A percentile compares a stretch with the other conserved stretches of the same genome.
These are phyloP conservation scores for Rhinopomastus cyanomelas DNA, from an alignment of 2,113 vertebrate genomes.

Conservation along the genomic window DNA sequence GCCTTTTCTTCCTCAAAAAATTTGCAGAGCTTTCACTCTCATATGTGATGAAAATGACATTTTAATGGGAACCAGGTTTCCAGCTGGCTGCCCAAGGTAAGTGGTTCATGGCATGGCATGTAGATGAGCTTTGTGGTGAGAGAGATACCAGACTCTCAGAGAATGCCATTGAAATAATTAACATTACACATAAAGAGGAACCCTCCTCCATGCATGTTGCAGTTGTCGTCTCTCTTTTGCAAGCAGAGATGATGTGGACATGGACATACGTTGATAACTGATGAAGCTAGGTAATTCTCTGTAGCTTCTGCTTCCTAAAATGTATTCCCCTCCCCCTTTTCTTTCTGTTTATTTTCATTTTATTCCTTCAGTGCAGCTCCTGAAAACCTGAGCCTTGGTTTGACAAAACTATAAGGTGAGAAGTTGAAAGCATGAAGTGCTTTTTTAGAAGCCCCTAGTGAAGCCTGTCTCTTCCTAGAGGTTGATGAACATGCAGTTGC, in stretches of 20 bases:
- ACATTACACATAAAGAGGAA: neutral
- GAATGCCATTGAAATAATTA: neutral
- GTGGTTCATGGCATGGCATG: neutral
- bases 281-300: neutral
- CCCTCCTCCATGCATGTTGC: neutral
- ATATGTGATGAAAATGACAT: neutral
- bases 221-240: neutral
- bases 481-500: neutral
- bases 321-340: no score
- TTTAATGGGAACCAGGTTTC: neutral
- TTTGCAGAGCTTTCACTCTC: neutral
- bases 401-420: neutral
- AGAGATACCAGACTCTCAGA: neutral
- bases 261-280: neutral
- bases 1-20: neutral
- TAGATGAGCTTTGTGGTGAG: neutral
- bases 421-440: neutral
- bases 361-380: neutral
- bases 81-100: neutral
- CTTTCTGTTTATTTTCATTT: neutral
- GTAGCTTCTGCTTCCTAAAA: neutral
- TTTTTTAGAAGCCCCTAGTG: neutral
- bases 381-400: neutral
- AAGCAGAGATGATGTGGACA: neutral
- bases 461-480: neutral